phyloP scores from a whole-genome alignment of 2,888 invertebrate genomes.

The Eretmocerus hayati region DNA sequence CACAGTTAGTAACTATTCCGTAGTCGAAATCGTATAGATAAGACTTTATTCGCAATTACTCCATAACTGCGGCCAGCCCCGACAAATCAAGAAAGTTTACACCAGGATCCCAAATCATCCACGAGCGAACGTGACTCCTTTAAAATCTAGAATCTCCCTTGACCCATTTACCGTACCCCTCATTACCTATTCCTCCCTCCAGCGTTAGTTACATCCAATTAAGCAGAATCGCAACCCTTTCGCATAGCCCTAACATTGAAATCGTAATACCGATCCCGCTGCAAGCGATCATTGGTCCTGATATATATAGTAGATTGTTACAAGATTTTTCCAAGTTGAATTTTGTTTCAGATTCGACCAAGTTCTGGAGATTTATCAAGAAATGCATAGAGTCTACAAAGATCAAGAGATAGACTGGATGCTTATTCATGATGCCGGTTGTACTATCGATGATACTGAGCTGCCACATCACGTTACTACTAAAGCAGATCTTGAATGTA shows the following conservation, averaged over 20 bases:
- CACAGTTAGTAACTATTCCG: too few species aligned
- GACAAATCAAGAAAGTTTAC: too few species aligned
- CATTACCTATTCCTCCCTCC: constrained; percentile 1
- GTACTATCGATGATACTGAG: constrained; percentile 79
- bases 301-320: too few species aligned
- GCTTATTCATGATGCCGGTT: constrained; percentile 77
- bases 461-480: constrained; percentile 78
- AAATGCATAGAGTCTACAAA: constrained; percentile 45
- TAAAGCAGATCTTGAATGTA: constrained; percentile 57
- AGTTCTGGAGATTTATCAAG: constrained; percentile 31
- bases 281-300: too few species aligned
- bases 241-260: too few species aligned
- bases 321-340: too few species aligned
- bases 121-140: constrained; percentile 13
- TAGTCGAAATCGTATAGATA: too few species aligned
- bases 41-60: constrained; percentile 23
- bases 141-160: background rate
- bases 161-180: background rate
- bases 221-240: constrained; percentile 14
- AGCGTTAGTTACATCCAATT: constrained; percentile 23
- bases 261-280: too few species aligned
- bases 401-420: constrained; percentile 69
- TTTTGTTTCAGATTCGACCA: constrained; percentile 33
- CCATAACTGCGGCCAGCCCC: constrained; percentile 19
- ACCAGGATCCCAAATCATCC: too few species aligned